Evolutionary conservation across 92 coral and sea anemone genomes (phyloP), one percentile per base, ranked within the genome.

Genomic region (Palythoa grandiflora): DNA sequence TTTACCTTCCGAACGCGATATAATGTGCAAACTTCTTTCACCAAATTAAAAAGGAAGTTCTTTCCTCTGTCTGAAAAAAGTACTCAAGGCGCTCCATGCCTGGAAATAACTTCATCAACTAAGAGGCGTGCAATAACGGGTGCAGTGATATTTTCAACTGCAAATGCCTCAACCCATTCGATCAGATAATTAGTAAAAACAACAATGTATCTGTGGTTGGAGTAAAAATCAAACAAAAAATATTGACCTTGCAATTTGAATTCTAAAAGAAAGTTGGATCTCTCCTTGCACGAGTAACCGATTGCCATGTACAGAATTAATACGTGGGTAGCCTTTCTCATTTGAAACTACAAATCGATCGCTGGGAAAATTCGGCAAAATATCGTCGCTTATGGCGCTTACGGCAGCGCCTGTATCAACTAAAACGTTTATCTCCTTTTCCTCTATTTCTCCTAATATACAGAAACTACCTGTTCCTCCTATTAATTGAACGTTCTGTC

Each of bases 71-170:
- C 63, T 2, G 63, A 57, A 12, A 57, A n/a, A 12, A 57, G n/a
- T 16, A 57, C 63, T 57, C 63, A n/a, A 57, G 63, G 63, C n/a
- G 63, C 63, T 16, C 63, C 63, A 7, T 57, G 17, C 63, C 63
- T 57, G 63, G 63, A 57, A 3, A 57, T 57, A 10, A 57, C n/a
- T 57, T 57, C 63, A 57, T 57, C 63, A 57, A 57, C 63, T 57
- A 57, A 57, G 14, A 57, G 63, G 14, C 63, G 63, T 57, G 63
- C 63, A 8, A 92, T 86, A 14, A 88, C 87, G 0, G 85, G 14
- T 0, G 95, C 93, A 0, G 89, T 89, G 0, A 84, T 85, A 66
- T 68, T 80, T 9, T 81, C 79, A 7, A 94, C 90, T 6, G 95
- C 73, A 70, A 94, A 94, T 1, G 65, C 65, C 6, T 59, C 65